phyloP scores from a whole-genome alignment of 2,113 vertebrate species.

The Poecilia latipinna region DNA sequence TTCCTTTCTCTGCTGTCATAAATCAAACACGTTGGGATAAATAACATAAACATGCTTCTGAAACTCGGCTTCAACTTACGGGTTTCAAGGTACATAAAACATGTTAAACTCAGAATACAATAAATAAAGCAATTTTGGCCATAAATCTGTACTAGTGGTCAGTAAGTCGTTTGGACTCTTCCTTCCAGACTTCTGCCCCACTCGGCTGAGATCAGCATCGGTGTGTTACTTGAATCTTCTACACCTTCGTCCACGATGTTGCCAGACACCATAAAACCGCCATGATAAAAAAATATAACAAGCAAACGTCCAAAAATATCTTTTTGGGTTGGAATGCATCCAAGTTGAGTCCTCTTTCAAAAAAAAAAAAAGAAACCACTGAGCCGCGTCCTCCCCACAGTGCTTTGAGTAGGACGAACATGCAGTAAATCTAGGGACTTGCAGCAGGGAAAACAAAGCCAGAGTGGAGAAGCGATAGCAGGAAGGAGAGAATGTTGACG shows the following conservation, averaged over 20 bases:
- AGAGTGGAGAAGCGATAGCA: conserved; percentile 50
- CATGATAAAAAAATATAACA: conserved; percentile 4
- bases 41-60: conserved; percentile 44
- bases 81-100: conserved; percentile 65
- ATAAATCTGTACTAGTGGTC: conserved; percentile 66
- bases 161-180: conserved; percentile 49
- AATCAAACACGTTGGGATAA: conserved; percentile 62
- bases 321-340: conserved; percentile 59
- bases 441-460: conserved; percentile 43
- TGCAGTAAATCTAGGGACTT: conserved; percentile 45
- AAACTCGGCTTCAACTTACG: conserved; percentile 60
- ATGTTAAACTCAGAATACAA: conserved; percentile 72
- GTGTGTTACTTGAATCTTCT: conserved; percentile 23
- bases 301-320: conserved; percentile 23
- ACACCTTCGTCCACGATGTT: conserved; percentile 12
- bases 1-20: conserved; percentile 29
- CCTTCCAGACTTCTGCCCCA: conserved; percentile 49
- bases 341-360: conserved; percentile 39
- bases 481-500: conserved; percentile 9
- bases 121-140: conserved; percentile 79
- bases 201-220: conserved; percentile 40
- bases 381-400: conserved; percentile 10
- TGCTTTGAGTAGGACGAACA: conserved; percentile 22
- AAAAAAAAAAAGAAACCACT: conserved; percentile 43
- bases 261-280: background rate